Percentiles rank a stretch among this genome's conserved stretches.
Conservation (phyloP, 2,797 vertebrate genomes). For the Australoheros facetus region DNA sequence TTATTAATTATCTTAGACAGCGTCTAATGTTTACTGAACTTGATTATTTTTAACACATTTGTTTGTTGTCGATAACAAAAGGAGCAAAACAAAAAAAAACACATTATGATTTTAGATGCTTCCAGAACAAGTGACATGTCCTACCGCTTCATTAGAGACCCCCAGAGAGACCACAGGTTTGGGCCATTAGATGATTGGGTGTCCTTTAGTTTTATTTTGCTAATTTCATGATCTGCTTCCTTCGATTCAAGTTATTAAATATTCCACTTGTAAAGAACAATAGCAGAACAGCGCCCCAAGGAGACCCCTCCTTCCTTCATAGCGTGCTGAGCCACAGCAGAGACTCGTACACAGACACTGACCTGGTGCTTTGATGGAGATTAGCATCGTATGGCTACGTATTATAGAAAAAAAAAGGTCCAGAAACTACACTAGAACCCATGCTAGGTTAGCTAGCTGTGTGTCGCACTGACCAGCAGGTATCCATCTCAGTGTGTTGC, state of each 20-base stretch:
- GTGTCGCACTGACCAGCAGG: background rate
- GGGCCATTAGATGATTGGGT: background rate
- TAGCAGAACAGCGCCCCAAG: background rate
- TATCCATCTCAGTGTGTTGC: background rate
- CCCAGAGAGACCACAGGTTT: background rate
- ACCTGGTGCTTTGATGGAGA: background rate
- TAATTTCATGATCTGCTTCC: background rate
- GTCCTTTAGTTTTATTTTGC: background rate
- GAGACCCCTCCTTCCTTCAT: background rate
- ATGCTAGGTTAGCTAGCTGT: background rate
- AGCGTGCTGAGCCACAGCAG: background rate
- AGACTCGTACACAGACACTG: background rate
- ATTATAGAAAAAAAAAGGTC: background rate
- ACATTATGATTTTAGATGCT: background rate
- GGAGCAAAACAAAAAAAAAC: fast-evolving
- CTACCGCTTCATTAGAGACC: background rate
- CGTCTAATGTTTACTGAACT: background rate
- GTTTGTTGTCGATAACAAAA: background rate
- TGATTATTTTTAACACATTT: fast-evolving
- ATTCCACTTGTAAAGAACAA: background rate
- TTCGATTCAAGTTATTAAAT: background rate
- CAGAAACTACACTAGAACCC: background rate
- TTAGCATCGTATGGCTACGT: background rate
- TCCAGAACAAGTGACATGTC: fast-evolving
- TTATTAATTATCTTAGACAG: background rate